A percentile compares a stretch with the other conserved stretches of the same genome.
phyloP scores from a whole-genome alignment of 2,888 invertebrate species.

The Megastigmus dorsalis region DNA sequence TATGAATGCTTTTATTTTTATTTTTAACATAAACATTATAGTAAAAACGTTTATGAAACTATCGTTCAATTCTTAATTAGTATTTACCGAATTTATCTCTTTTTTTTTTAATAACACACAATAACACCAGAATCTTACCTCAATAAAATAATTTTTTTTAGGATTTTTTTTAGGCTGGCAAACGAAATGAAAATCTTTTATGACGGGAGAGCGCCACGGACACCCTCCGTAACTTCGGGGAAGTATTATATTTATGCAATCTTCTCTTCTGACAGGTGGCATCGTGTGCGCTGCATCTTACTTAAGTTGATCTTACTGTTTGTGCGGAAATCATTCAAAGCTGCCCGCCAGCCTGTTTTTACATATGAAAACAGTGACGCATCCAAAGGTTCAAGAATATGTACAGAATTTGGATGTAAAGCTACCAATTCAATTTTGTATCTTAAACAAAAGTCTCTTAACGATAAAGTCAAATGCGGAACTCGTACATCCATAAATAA shows the following conservation, averaged over 20 bases:
- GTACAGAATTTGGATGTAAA: slow-evolving; percentile 55
- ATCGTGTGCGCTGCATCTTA: slow-evolving; percentile 74
- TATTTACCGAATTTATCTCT: background rate
- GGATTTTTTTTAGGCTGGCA: slow-evolving; percentile 72
- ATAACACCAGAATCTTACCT: background rate
- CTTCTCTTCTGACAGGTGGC: slow-evolving; percentile 73
- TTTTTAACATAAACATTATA: background rate
- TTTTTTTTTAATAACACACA: background rate
- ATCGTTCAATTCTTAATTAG: background rate
- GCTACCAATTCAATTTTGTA: slow-evolving; percentile 56
- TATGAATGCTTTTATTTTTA: too few species aligned
- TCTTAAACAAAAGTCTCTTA: slow-evolving; percentile 56
- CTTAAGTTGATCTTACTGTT: too few species aligned
- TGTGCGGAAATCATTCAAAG: background rate
- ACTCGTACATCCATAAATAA: slow-evolving; percentile 58
- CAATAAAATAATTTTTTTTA: slow-evolving; percentile 55
- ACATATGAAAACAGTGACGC: slow-evolving; percentile 53
- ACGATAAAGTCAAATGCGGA: slow-evolving; percentile 55
- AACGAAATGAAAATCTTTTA: slow-evolving; percentile 73
- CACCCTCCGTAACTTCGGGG: slow-evolving; percentile 65
- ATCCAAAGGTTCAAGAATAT: slow-evolving; percentile 56
- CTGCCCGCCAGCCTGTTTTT: slow-evolving; percentile 30
- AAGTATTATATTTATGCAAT: slow-evolving; percentile 75
- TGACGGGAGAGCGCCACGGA: slow-evolving; percentile 55
- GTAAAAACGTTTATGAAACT: background rate